phyloP scores from a whole-genome alignment of 2,888 invertebrate species.

The Eristalinus aeneus region DNA sequence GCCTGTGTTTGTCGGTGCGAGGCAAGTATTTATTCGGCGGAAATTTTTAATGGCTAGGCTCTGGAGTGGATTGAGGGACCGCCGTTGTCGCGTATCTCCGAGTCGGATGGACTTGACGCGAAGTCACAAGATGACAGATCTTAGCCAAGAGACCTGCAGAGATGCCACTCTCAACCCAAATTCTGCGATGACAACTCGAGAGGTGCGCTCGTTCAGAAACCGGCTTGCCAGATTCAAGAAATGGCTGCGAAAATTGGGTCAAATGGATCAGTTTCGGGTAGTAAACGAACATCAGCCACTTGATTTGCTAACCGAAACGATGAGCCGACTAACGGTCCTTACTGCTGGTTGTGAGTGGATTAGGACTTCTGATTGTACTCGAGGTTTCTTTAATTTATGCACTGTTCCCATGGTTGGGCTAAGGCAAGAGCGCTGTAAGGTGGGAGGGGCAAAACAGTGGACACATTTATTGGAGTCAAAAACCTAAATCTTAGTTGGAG shows the following conservation, averaged over 20 bases:
- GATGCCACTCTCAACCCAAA: background rate
- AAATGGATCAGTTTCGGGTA: background rate
- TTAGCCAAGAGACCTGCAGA: background rate
- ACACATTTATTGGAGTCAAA: too few species aligned
- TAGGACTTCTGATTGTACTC: too few species aligned
- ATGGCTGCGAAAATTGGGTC: background rate
- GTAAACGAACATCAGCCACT: background rate
- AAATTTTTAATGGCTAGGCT: slow-evolving; percentile 49
- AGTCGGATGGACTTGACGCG: background rate
- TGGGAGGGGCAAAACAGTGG: too few species aligned
- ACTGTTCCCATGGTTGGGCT: too few species aligned
- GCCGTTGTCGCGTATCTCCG: background rate
- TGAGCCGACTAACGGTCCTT: background rate
- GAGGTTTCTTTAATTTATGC: too few species aligned
- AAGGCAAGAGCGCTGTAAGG: too few species aligned
- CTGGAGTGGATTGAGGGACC: background rate
- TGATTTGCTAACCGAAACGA: background rate
- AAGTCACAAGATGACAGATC: background rate
- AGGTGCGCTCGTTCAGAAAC: background rate
- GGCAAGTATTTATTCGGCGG: slow-evolving; percentile 54
- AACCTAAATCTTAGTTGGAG: too few species aligned
- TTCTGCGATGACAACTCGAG: background rate
- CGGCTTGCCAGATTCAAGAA: background rate
- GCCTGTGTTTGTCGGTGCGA: slow-evolving; percentile 12
- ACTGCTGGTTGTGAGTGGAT: too few species aligned